These are phyloP conservation scores for Cynocephalus volans DNA, from an alignment of 2,113 vertebrate genomes.

Conservation along the genomic window DNA sequence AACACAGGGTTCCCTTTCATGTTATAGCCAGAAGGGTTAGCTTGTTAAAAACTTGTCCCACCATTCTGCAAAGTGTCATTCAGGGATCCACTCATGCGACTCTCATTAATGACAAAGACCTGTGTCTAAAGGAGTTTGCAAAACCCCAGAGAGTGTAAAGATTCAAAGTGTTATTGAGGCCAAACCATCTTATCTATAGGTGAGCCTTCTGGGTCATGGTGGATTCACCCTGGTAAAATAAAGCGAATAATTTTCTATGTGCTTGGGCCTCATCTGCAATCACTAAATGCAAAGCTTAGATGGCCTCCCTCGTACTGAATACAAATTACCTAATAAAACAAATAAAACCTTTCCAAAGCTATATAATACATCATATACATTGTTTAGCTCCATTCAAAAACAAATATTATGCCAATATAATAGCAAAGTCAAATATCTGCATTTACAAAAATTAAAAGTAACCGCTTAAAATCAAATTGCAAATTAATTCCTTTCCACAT, in stretches of 20 bases:
- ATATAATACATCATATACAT: slow-evolving; percentile 49
- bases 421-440: slow-evolving; percentile 56
- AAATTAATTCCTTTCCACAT: slow-evolving; percentile 56
- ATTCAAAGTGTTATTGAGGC: slow-evolving; percentile 74
- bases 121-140: slow-evolving; percentile 75
- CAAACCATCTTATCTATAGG: slow-evolving; percentile 68
- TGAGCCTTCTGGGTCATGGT: slow-evolving; percentile 72
- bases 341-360: slow-evolving; percentile 61
- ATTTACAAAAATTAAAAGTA: slow-evolving; percentile 56
- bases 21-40: slow-evolving; percentile 80
- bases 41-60: slow-evolving; percentile 82
- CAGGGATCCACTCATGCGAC: slow-evolving; percentile 67
- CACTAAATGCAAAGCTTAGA: slow-evolving; percentile 47
- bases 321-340: slow-evolving; percentile 73
- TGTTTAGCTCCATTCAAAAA: slow-evolving; percentile 62
- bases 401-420: background rate
- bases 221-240: slow-evolving; percentile 63
- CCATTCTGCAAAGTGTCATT: slow-evolving; percentile 78
- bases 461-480: slow-evolving; percentile 60
- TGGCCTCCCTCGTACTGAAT: slow-evolving; percentile 52
- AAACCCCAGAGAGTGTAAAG: slow-evolving; percentile 72
- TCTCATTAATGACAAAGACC: slow-evolving; percentile 83
- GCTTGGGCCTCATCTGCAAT: slow-evolving; percentile 20
- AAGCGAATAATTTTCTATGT: slow-evolving; percentile 52
- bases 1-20: slow-evolving; percentile 77